These are phyloP conservation scores for Tholera decimalis DNA, from an alignment of 2,888 invertebrate genomes.

Conservation along the genomic window DNA sequence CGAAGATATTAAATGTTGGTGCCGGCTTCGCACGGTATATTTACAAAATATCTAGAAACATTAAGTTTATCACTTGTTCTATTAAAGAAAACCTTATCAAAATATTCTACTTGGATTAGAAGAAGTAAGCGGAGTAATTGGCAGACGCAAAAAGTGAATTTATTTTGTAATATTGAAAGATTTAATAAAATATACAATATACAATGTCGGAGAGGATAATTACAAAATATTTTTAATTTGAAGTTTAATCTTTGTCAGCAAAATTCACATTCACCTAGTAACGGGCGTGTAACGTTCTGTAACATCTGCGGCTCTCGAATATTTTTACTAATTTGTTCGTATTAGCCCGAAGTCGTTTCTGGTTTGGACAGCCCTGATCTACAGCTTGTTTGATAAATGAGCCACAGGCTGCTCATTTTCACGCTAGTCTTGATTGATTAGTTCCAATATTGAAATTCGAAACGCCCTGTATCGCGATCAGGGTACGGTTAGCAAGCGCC, in stretches of 20 bases:
- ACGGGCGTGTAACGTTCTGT: neutral
- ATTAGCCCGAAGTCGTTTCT: neutral
- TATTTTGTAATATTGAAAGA: no score
- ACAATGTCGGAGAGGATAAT: no score
- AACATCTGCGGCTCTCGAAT: neutral
- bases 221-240: no score
- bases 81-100: no score
- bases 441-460: constrained; percentile 83
- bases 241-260: neutral
- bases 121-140: no score
- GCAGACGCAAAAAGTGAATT: no score
- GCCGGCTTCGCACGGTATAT: no score
- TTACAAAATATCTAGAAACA: no score
- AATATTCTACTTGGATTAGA: no score
- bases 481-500: constrained; percentile 63
- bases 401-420: constrained; percentile 78
- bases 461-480: constrained; percentile 71
- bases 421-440: constrained; percentile 82
- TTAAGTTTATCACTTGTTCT: no score
- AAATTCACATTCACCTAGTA: neutral
- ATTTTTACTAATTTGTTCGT: neutral
- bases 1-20: no score
- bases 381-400: constrained; percentile 79
- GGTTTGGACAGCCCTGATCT: constrained; percentile 55
- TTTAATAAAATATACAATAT: no score